phyloP scores from a whole-genome alignment of 1,140 invertebrate genomes.

The Goniozus legneri region DNA sequence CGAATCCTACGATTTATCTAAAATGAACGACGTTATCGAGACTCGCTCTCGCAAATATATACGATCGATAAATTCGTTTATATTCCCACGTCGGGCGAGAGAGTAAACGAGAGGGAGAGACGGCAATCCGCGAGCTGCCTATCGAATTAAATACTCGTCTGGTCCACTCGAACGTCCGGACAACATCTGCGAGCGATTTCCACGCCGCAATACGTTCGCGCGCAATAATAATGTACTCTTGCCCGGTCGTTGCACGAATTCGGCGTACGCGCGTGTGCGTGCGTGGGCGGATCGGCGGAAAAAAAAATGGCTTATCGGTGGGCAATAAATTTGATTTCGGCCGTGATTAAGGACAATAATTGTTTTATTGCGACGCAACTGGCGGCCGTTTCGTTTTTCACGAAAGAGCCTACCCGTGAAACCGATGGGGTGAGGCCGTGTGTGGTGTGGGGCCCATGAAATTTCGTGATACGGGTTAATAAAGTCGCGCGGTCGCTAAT shows the following conservation, averaged over 20 bases:
- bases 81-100: conserved; percentile 15
- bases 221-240: too few relatives aligned
- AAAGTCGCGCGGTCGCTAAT: conserved; percentile 41
- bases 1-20: neutral
- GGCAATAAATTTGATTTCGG: conserved; percentile 23
- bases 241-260: too few relatives aligned
- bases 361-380: conserved; percentile 18
- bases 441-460: neutral
- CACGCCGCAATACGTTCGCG: conserved; percentile 4
- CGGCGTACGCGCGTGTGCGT: neutral
- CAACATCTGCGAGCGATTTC: conserved; percentile 25
- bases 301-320: neutral
- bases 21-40: too few relatives aligned
- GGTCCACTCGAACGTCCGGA: conserved; percentile 13
- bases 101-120: too few relatives aligned
- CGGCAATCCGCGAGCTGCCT: conserved; percentile 9
- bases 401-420: neutral
- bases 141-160: conserved; percentile 27
- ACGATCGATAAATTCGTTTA: conserved; percentile 23
- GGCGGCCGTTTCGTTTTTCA: neutral
- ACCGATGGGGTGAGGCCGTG: neutral
- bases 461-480: conserved; percentile 37
- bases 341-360: conserved; percentile 22
- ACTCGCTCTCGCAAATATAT: too few relatives aligned
- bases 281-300: neutral